A percentile compares a stretch with the other conserved stretches of the same genome.
Evolutionary conservation across 2,888 invertebrate species (phyloP).

Genomic region (Tinea pellionella): DNA sequence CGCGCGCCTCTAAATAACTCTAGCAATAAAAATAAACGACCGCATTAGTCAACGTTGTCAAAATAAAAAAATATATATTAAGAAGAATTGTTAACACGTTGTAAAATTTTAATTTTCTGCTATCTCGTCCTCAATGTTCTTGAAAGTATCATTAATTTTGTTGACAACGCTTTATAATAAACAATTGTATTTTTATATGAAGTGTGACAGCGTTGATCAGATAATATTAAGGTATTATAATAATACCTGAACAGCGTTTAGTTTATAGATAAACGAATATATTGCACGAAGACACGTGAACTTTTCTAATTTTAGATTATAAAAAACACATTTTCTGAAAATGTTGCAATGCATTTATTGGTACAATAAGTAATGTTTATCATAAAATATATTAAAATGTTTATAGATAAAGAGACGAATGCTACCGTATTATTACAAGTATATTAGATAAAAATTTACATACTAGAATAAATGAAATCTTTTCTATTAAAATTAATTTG

Average conservation of each 20-base stretch:
- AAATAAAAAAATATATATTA: slow-evolving; percentile 57
- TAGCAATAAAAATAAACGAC: slow-evolving; percentile 64
- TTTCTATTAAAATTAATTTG: slow-evolving; percentile 29
- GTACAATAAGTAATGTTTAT: too few relatives aligned
- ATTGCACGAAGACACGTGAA: too few relatives aligned
- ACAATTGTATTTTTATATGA: not conserved
- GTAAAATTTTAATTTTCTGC: slow-evolving; percentile 28
- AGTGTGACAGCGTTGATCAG: not conserved
- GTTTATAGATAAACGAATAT: not conserved
- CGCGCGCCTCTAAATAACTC: slow-evolving; percentile 56
- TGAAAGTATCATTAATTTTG: not conserved
- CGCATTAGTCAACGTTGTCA: slow-evolving; percentile 65
- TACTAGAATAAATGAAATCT: not conserved
- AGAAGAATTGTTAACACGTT: slow-evolving; percentile 43
- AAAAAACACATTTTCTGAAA: too few relatives aligned
- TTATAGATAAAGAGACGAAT: too few relatives aligned
- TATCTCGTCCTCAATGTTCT: slow-evolving; percentile 17
- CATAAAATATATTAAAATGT: too few relatives aligned
- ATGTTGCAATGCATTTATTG: too few relatives aligned
- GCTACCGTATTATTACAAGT: too few relatives aligned
- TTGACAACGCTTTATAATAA: not conserved
- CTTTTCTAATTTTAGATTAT: too few relatives aligned
- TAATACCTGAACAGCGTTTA: not conserved
- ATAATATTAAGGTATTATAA: not conserved
- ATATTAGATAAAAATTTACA: not conserved